Base-by-base conservation (phyloP, 2,113 vertebrate species). In the Budorcas taxicolor region DNA sequence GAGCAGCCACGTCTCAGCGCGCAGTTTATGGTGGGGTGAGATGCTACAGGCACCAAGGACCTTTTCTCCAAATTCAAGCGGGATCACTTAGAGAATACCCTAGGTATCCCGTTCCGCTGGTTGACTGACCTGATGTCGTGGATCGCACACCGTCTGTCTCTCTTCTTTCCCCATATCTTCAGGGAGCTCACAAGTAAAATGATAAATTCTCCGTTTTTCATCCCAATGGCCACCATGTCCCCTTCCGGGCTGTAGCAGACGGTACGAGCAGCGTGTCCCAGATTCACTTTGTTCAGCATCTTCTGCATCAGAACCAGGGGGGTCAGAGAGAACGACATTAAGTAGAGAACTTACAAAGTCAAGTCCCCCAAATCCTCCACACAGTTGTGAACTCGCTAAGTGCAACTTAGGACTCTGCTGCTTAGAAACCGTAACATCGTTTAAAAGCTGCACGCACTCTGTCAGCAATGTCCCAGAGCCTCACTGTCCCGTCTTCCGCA, bases 131-230 rank as follows among this genome's bases (percentile, higher is more conserved):
- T 99, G 98, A 99, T 99, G 97, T 99, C 99, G 93, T 99, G 99
- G 95, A 99, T 99, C 3, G 99, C 98, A 85, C 99, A 99, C 93
- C 99, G 99, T 62, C 99, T 99, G 90, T 99, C 99, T 97, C 99
- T 99, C 98, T 99, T 99, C 98, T 99, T 99, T 84, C 99, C 99
- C 99, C 99, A 99, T 97, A 99, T 99, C 98, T 99, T 99, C 45
- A 99, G 99, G 25, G 99, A 99, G 8, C 99, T 98, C 43, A 99
- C 99, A 92, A 99, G 98, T 83, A 99, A 99, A 95, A 99, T 99
- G 98, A 99, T 99, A 98, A 99, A 99, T 98, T 99, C 99, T 98
- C 99, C 99, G 27, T 99, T 99, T 98, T 99, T 99, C 99, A 99
- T 99, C 92, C 99, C 99, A 84, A 99, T 99, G 97, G 99, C 99